Evolutionary conservation across 2,797 vertebrate genomes (phyloP).

Genomic region (Aulostomus chinensis): DNA sequence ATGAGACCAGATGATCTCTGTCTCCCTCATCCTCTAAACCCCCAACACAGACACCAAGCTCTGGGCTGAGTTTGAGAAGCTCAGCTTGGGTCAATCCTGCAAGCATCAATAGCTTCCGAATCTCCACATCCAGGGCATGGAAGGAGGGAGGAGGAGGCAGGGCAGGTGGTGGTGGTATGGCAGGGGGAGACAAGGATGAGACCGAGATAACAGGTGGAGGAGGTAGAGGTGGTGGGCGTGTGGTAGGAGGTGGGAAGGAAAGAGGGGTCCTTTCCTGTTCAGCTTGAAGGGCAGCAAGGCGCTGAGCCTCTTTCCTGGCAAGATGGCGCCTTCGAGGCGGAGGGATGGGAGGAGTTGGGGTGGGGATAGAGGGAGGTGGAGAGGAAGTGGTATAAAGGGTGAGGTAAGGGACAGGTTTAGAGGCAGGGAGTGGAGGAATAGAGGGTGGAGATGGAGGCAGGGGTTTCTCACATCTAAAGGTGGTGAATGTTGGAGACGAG

Average conservation of each 20-base stretch:
- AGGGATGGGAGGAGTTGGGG: slow-evolving; percentile 65
- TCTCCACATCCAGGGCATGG: slow-evolving; percentile 70
- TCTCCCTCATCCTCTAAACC: slow-evolving; percentile 67
- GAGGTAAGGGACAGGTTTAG: slow-evolving; percentile 79
- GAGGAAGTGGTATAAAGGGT: slow-evolving; percentile 76
- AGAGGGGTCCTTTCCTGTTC: slow-evolving; percentile 74
- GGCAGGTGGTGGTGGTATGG: slow-evolving; percentile 70
- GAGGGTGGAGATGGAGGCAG: slow-evolving; percentile 67
- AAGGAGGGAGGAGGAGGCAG: slow-evolving; percentile 72
- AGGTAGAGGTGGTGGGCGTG: slow-evolving; percentile 68
- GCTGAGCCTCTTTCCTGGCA: slow-evolving; percentile 74
- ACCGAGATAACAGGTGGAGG: slow-evolving; percentile 65
- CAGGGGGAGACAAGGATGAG: slow-evolving; percentile 54
- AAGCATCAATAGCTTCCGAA: slow-evolving; percentile 78
- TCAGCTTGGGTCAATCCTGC: slow-evolving; percentile 84
- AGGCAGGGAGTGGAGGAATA: slow-evolving; percentile 72
- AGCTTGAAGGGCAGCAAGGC: slow-evolving; percentile 71
- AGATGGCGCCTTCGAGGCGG: slow-evolving; percentile 55
- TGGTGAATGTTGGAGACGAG: slow-evolving; percentile 70
- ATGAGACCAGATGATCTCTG: slow-evolving; percentile 22
- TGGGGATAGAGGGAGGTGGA: slow-evolving; percentile 65
- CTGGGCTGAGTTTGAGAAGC: slow-evolving; percentile 83
- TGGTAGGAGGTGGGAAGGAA: slow-evolving; percentile 72
- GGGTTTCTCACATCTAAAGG: slow-evolving; percentile 72
- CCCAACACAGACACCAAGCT: slow-evolving; percentile 79